phyloP scores from a whole-genome alignment of 1,140 invertebrate genomes.

The Leptinotarsa undecemlineata region DNA sequence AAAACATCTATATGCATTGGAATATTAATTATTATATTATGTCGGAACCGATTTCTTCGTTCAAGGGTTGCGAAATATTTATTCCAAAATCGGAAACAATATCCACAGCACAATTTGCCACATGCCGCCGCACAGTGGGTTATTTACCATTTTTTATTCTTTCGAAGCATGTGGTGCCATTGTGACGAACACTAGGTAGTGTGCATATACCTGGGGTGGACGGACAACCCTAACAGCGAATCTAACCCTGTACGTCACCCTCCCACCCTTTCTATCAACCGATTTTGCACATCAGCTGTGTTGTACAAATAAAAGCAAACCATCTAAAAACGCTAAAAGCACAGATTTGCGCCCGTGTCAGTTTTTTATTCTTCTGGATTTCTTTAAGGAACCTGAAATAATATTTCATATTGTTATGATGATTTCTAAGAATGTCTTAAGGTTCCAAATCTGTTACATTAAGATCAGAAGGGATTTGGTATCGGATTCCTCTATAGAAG shows the following conservation, averaged over 20 bases:
- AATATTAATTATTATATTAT: too few species aligned
- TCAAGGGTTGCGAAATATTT: not conserved
- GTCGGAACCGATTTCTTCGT: not conserved
- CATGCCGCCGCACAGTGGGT: conserved; percentile 42
- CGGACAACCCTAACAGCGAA: conserved; percentile 45
- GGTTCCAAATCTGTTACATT: conserved; percentile 41
- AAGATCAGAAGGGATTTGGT: conserved; percentile 26
- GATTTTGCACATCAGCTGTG: conserved; percentile 47
- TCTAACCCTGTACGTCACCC: conserved; percentile 33
- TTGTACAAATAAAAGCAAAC: conserved; percentile 38
- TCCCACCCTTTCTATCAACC: conserved; percentile 9
- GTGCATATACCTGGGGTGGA: conserved; percentile 42
- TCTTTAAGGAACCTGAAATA: conserved; percentile 43
- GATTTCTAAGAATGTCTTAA: conserved; percentile 33
- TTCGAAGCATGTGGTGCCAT: conserved; percentile 49
- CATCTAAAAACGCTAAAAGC: conserved; percentile 34
- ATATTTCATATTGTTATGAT: conserved; percentile 46
- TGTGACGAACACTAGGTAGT: conserved; percentile 43
- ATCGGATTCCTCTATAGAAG: conserved; percentile 12
- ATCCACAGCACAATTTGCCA: conserved; percentile 26
- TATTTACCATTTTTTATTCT: conserved; percentile 49
- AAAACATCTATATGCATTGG: too few species aligned
- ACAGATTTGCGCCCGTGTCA: conserved; percentile 36
- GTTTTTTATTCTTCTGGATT: conserved; percentile 33
- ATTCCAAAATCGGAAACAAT: conserved; percentile 6